phyloP scores from a whole-genome alignment of 2,888 invertebrate genomes.

The Tipula lateralis region DNA sequence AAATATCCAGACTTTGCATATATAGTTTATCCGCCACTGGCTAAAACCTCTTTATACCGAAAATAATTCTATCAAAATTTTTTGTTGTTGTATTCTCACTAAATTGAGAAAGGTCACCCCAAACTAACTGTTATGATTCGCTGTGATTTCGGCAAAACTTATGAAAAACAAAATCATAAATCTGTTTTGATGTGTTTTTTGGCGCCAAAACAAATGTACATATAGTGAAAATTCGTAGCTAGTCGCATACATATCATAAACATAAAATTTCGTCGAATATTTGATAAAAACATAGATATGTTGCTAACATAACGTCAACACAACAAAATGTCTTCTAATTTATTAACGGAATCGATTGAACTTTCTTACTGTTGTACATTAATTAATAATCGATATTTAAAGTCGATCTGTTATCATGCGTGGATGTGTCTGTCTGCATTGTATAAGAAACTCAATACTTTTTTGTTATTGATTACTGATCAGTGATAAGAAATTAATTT shows the following conservation, averaged over 20 bases:
- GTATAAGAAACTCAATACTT: no score
- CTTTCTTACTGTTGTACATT: background rate
- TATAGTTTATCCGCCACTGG: background rate
- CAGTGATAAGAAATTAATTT: background rate
- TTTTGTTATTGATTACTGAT: background rate
- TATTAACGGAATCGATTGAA: background rate
- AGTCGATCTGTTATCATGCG: background rate
- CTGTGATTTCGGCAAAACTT: background rate
- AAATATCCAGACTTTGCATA: no score
- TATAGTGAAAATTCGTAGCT: background rate
- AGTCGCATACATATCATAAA: background rate
- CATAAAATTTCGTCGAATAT: background rate
- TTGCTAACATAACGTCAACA: background rate
- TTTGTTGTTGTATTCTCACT: background rate
- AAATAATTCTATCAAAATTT: background rate
- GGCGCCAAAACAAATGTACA: background rate
- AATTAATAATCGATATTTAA: background rate
- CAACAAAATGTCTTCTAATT: background rate
- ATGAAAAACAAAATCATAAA: conserved; percentile 19
- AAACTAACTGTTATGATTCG: background rate
- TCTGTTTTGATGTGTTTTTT: background rate
- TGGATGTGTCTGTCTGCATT: background rate
- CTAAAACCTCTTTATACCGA: background rate
- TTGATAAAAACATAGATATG: background rate
- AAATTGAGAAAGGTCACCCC: background rate